phyloP scores from a whole-genome alignment of 2,888 invertebrate genomes.

The Ferrisia virgata region DNA sequence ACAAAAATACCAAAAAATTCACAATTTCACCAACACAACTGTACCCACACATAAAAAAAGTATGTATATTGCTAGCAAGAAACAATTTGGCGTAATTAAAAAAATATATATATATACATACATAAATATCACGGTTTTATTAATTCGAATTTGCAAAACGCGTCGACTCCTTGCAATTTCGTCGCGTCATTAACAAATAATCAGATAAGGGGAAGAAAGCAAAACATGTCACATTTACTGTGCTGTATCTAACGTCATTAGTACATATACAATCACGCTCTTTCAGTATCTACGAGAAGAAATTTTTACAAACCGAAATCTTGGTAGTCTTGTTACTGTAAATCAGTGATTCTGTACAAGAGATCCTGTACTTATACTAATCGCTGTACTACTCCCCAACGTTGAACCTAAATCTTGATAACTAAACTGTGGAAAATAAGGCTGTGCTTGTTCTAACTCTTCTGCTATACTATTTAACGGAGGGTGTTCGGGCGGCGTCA shows the following conservation, averaged over 20 bases:
- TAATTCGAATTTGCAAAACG: neutral
- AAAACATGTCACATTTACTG: neutral
- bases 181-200: neutral
- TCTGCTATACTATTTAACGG: slow-evolving; percentile 64
- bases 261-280: neutral
- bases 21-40: neutral
- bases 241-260: neutral
- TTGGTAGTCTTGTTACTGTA: neutral
- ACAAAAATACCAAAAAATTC: slow-evolving; percentile 3
- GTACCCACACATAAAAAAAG: neutral
- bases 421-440: slow-evolving; percentile 68
- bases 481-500: slow-evolving; percentile 84
- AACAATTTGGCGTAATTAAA: neutral
- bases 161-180: neutral
- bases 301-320: neutral
- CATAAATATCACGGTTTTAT: neutral
- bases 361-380: slow-evolving; percentile 61
- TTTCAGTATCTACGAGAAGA: neutral
- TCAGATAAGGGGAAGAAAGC: neutral
- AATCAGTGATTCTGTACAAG: slow-evolving; percentile 48
- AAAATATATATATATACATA: neutral
- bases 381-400: slow-evolving; percentile 62
- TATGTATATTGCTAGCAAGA: neutral
- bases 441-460: slow-evolving; percentile 58
- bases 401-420: slow-evolving; percentile 57